Evolutionary conservation across 2,888 invertebrate species (phyloP), one percentile per base, ranked within the genome.

Genomic region (Drosophila tanythrix): DNA sequence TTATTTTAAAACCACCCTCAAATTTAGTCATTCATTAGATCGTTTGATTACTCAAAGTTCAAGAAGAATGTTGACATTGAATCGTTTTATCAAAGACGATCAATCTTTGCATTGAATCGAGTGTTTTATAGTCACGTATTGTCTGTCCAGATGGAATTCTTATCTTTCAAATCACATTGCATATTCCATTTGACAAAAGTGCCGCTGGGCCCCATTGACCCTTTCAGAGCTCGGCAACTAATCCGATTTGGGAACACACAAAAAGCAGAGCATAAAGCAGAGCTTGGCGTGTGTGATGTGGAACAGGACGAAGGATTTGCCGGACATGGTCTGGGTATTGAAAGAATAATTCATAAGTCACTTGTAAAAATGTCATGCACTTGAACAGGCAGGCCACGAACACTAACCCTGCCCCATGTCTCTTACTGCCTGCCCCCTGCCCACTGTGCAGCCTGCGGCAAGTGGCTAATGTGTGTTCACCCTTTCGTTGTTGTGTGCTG

Each of bases 291-390:
- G 55, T 60, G 70, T 64, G 70, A 48, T 43, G 51, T 27, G 55
- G 61, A 51, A 48, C 25, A 55, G 59, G 61, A 62, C 38, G 21
- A 38, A 65, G 33, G 55, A 71, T 64, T 46, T 56, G 27, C 13
- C 27, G 70, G 55, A 70, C 65, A 60, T 50, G 62, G n/a, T 58
- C 50, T 51, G 58, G 51, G 70, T 71, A 81, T 76, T 27, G 27
- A 87, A 85, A 76, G 90, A 91, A 91, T 91, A 89, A 78, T 91
- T 91, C 89, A 91, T 89, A 89, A 90, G 88, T 86, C 83, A 90
- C 83, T 88, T 90, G 87, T 81, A 77, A 80, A 88, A 83, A 75
- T 86, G 85, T 83, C 77, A 50, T 75, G 52, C 69, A 63, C 68
- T 76, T 58, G 71, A 53, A 36, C 55, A 52, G 59, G 33, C 46